phyloP scores from a whole-genome alignment of 2,113 vertebrate genomes.

The Nyctibius bracteatus region DNA sequence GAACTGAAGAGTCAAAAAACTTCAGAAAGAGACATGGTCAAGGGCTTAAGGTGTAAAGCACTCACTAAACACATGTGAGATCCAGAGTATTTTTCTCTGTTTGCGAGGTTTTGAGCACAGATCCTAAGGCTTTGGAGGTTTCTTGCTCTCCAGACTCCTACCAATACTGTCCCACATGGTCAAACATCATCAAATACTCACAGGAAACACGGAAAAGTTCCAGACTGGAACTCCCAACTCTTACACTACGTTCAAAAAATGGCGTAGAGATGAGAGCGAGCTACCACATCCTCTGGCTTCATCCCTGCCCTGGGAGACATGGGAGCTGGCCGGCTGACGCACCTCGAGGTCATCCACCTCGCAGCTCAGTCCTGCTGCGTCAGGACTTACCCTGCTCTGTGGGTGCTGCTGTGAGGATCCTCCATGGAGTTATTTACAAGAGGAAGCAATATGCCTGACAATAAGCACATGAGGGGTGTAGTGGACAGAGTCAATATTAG shows the following conservation, averaged over 20 bases:
- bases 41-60: neutral
- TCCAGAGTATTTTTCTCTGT: neutral
- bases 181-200: neutral
- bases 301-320: neutral
- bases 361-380: neutral
- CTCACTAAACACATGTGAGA: neutral
- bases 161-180: neutral
- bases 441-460: neutral
- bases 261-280: rapidly evolving
- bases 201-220: neutral
- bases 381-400: neutral
- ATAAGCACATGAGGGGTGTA: neutral
- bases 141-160: neutral
- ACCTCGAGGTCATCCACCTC: neutral
- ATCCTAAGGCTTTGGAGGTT: neutral
- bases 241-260: neutral
- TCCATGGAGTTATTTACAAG: neutral
- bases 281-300: neutral
- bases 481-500: neutral
- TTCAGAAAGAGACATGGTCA: neutral
- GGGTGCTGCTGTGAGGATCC: neutral
- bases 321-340: neutral
- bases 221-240: neutral
- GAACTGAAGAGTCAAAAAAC: neutral
- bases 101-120: neutral